These are phyloP conservation scores for Amazona guildingii DNA, from an alignment of 2,113 vertebrate genomes.

Conservation along the genomic window DNA sequence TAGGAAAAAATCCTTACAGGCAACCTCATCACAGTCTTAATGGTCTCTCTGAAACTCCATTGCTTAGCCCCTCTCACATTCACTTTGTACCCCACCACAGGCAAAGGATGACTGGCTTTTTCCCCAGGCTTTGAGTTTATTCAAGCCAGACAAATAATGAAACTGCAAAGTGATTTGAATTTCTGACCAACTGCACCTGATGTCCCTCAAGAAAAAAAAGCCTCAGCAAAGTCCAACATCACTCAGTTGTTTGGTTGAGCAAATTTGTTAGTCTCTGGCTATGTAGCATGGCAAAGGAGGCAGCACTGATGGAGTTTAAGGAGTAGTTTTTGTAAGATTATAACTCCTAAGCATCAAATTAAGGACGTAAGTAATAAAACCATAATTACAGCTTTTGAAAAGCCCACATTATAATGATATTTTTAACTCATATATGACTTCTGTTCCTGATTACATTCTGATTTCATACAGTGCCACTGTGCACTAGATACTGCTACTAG, in stretches of 20 bases:
- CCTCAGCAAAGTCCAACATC: fast-evolving
- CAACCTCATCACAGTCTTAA: background rate
- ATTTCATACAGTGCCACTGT: background rate
- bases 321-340: background rate
- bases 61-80: background rate
- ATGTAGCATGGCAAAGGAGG: background rate
- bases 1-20: background rate
- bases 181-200: background rate
- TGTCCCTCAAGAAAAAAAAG: background rate
- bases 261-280: background rate
- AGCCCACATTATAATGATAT: background rate
- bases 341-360: background rate
- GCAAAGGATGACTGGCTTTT: background rate
- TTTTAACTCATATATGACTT: too few species aligned
- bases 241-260: background rate
- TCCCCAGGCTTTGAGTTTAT: background rate
- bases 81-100: background rate
- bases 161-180: background rate
- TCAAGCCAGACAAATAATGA: background rate
- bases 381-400: background rate
- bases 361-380: background rate
- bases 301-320: background rate
- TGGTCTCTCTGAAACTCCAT: background rate
- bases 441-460: background rate
- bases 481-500: background rate